phyloP scores from a whole-genome alignment of 2,797 vertebrate species.

The Caiman crocodilus region DNA sequence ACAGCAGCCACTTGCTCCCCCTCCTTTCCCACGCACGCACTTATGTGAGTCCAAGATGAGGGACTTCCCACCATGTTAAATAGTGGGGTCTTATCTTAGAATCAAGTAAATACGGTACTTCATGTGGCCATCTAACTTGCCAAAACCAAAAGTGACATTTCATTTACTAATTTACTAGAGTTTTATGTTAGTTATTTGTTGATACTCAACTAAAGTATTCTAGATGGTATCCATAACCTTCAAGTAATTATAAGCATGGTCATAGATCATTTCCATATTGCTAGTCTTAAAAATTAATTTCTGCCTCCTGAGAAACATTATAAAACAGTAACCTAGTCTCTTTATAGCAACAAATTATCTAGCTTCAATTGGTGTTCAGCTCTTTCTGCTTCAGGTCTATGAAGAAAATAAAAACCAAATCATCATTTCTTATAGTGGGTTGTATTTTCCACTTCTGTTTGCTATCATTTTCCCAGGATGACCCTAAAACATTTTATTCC shows the following conservation, averaged over 20 bases:
- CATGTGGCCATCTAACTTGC: not conserved
- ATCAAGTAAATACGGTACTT: not conserved
- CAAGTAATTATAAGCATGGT: not conserved
- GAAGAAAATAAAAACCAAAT: slow-evolving; percentile 19
- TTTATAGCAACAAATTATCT: not conserved
- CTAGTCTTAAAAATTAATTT: not conserved
- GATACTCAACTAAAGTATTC: not conserved
- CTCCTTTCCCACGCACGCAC: too few relatives aligned
- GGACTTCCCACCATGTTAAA: too few relatives aligned
- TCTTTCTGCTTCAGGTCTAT: slow-evolving; percentile 21
- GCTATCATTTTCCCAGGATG: slow-evolving; percentile 60
- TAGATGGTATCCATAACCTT: not conserved
- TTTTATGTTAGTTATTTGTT: not conserved
- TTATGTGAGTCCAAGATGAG: too few relatives aligned
- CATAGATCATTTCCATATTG: not conserved
- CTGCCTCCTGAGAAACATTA: not conserved
- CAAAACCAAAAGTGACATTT: not conserved
- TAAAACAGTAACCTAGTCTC: not conserved
- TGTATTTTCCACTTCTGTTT: slow-evolving; percentile 44
- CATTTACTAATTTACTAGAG: not conserved
- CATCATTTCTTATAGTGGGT: slow-evolving; percentile 50
- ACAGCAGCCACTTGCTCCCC: too few relatives aligned
- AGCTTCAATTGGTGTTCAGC: not conserved
- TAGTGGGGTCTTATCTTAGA: not conserved
- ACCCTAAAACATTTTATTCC: slow-evolving; percentile 66